A percentile compares a stretch with the other conserved stretches of the same genome.
Evolutionary conservation across 2,113 vertebrate species (phyloP).

Genomic region (Butorides virescens): DNA sequence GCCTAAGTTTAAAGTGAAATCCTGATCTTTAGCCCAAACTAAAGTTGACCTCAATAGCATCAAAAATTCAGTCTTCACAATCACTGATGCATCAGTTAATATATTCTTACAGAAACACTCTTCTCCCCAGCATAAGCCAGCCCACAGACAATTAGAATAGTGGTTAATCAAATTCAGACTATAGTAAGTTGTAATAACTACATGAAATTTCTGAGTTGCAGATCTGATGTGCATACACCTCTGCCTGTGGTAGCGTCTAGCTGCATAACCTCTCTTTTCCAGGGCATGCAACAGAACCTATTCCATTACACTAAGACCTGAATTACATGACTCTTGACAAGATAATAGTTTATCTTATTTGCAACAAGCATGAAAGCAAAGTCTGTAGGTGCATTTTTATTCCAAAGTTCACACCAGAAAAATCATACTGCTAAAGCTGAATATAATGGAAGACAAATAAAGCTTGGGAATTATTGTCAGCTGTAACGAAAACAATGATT

Average conservation of each 20-base stretch:
- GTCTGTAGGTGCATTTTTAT: background rate
- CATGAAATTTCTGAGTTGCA: background rate
- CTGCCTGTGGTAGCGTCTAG: background rate
- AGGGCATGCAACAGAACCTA: background rate
- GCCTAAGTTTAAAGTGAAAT: background rate
- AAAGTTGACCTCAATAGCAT: fast-evolving
- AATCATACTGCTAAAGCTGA: background rate
- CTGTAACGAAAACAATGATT: background rate
- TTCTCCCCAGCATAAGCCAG: background rate
- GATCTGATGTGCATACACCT: too few relatives aligned
- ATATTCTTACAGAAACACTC: background rate
- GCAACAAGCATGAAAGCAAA: background rate
- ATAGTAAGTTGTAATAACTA: background rate
- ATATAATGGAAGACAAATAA: background rate
- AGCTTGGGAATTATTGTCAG: background rate
- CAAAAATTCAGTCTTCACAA: background rate
- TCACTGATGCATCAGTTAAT: background rate
- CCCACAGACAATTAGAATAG: background rate
- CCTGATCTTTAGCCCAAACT: background rate
- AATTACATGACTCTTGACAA: background rate
- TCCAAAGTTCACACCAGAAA: background rate
- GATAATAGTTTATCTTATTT: background rate
- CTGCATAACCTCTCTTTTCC: background rate
- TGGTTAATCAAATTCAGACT: background rate
- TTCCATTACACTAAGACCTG: background rate